A percentile compares a stretch with the other conserved stretches of the same genome.
Evolutionary conservation across 2,888 invertebrate genomes (phyloP).

Genomic region (Habrosyne pyritoides): DNA sequence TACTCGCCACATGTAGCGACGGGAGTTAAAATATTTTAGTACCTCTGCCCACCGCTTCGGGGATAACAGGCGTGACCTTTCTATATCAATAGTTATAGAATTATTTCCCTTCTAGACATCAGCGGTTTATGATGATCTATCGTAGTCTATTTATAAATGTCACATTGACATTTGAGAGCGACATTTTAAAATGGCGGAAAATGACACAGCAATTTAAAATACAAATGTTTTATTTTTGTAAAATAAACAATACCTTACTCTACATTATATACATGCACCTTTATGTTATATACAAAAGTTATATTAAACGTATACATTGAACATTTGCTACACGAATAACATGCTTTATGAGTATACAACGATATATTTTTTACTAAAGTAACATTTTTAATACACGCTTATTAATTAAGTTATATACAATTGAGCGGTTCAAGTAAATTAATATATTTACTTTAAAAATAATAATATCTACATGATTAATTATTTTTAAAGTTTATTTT

Average conservation of each 20-base stretch:
- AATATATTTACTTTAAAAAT: constrained; percentile 9
- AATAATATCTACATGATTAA: neutral
- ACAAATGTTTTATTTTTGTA: constrained; percentile 57
- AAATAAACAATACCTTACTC: constrained; percentile 48
- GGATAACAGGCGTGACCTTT: no score
- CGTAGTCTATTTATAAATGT: constrained; percentile 21
- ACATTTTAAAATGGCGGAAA: constrained; percentile 19
- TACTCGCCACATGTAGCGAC: no score
- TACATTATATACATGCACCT: constrained; percentile 60
- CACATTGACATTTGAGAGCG: constrained; percentile 24
- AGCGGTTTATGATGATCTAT: constrained; percentile 11
- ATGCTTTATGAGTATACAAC: neutral
- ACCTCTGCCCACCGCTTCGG: no score
- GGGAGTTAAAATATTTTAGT: no score
- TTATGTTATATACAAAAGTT: constrained; percentile 31
- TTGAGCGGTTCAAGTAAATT: constrained; percentile 20
- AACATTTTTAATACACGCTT: neutral
- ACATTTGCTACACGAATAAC: neutral
- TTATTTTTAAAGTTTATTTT: neutral
- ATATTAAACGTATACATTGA: constrained; percentile 17
- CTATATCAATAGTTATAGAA: no score
- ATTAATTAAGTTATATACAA: constrained; percentile 8
- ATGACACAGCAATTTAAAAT: constrained; percentile 31
- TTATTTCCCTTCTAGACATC: no score
- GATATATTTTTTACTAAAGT: neutral